Evolutionary conservation across 2,113 vertebrate species (phyloP), one percentile per base, ranked within the genome.

Genomic region (Rutilus rutilus): DNA sequence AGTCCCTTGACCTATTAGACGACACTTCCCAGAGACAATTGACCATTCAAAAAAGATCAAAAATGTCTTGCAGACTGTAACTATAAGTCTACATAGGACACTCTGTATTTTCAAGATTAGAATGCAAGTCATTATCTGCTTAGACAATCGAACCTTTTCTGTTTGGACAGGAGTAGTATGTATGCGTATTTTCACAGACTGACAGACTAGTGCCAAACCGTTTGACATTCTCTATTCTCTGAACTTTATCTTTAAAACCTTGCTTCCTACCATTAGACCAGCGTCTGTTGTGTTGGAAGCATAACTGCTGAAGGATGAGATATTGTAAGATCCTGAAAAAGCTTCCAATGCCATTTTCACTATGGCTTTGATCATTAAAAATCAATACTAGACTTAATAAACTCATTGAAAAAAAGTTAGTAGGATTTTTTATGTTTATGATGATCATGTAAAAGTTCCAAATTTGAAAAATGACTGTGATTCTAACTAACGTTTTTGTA

Each of bases 81-180:
- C 76, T 36, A 23, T 54, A 60, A 39, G 30, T 54, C 33, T 60
- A 42, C 1, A 39, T 6, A 62, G 19, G 33, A n/a, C 21, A 60
- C 33, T 42, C 21, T 4, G n/a, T 79, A 27, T n/a, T 30, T 77
- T 54, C 27, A 78, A 54, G 25, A 78, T 78, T 17, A 33, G 47
- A 30, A 60, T 79, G 21, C 36, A 62, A 79, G 78, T 79, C 78
- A 62, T 79, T 62, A 80, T 80, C 36, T 12, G 59, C 78, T 80
- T 27, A 45, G 57, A 79, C 57, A 79, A 45, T n/a, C 59, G 45
- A 60, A 80, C 78, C 59, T 80, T 80, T 79, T 62, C 33, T 64
- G 57, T 80, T 80, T 80, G 36, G 57, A 80, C 23, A 27, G 11
- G 14, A 25, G 23, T 36, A 62, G 36, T 62, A n/a, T 60, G 23